Evolutionary conservation across 1,140 invertebrate species (phyloP), one percentile per base, ranked within the genome.

Genomic region (Trissolcus basalis): DNA sequence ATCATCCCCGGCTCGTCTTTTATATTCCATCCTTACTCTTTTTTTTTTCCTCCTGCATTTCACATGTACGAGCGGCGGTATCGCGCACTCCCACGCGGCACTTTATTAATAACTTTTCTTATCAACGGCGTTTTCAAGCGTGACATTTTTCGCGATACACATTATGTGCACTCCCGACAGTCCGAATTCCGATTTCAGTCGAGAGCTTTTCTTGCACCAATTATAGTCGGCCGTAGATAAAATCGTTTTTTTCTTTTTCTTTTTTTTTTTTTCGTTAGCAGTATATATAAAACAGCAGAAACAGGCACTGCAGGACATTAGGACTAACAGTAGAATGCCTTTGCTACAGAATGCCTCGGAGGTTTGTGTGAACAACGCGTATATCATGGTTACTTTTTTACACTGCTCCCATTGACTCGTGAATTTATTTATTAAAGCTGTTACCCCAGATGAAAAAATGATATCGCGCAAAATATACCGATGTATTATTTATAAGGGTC

Each of bases 311-410:
- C 77, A 77, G 69, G 68, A 79, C 77, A 82, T 77, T 80, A 81
- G 77, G 81, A 78, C 82, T 81, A 81, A 65, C 45, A 75, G 58
- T 70, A 70, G 77, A 77, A 78, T 84, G 82, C 83, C 82, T 86
- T 11, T 86, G 81, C 79, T 74, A 78, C 82, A 77, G 82, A 84
- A 85, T 81, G 76, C 80, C 80, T 82, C 77, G 73, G 56, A 54
- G 81, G 81, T 78, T 70, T 54, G 73, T 51, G 69, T 72, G 64
- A 60, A 73, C 65, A 69, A 19, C 74, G 78, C 76, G 82, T 86
- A 84, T 84, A 84, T 85, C 85, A 81, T 82, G 74, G 68, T 84
- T 85, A 85, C 84, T 85, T 85, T 85, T 85, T 85, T 82, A 83
- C 79, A 83, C 72, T 72, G 68, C 77, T 71, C 70, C 76, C 69